Evolutionary conservation across 2,113 vertebrate species (phyloP), one percentile per base, ranked within the genome.

Genomic region (Lagopus muta): DNA sequence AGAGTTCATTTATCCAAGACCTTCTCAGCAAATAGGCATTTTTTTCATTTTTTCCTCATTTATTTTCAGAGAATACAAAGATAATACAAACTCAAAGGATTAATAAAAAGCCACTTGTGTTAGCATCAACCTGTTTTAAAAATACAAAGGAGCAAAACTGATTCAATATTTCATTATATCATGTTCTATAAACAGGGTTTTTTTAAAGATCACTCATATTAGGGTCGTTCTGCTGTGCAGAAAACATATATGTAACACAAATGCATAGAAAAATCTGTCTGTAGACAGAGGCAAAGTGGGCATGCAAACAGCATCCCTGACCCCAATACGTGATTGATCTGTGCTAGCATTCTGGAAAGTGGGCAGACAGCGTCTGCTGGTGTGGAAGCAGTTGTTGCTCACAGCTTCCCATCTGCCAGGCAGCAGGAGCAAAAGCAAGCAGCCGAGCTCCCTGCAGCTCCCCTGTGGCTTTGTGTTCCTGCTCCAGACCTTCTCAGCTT

Each of bases 331-430:
- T 38, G 40, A 76, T 91, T 91, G 80, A 70, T 94, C 67, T 85
- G 3, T 70, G 57, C 38, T 75, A 69, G 40, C 52, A 18, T 34
- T 88, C 58, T 82, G 30, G 75, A 61, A 82, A 76, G 40, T 2
- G 2, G 55, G 45, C 67, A 91, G 67, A 54, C 15, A 5, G 38
- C 5, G 28, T 83, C 65, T 90, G 81, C 88, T 94, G 90, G 90
- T 95, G 79, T 50, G 30, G 58, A 75, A 94, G 60, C 88, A 91
- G 88, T 95, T 94, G 78, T 25, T 86, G 88, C 45, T 89, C 77
- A 61, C 61, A 79, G 50, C 77, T 66, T 93, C 78, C 95, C 90
- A 95, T 95, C 94, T 95, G 92, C 64, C 79, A 95, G 71, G 36
- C 88, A 88, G 62, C 40, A 73, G 75, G 45, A 95, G 78, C 15